phyloP scores from a whole-genome alignment of 2,888 invertebrate genomes.

The Troglohyphantes excavatus region DNA sequence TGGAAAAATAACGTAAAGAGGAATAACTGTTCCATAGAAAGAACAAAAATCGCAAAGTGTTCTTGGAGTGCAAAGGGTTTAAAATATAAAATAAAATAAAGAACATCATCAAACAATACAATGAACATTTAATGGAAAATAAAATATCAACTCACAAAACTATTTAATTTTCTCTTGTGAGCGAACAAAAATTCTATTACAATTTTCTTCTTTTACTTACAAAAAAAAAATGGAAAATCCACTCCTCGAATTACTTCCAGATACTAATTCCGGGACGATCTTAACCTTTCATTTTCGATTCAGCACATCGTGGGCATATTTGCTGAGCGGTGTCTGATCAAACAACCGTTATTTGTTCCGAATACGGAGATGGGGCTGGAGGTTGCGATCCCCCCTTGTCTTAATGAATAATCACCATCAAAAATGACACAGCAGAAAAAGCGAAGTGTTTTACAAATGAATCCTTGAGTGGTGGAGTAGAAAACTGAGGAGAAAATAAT shows the following conservation, averaged over 20 bases:
- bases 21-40: too few species aligned
- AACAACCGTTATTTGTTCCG: conserved; percentile 28
- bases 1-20: too few species aligned
- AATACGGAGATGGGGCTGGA: conserved; percentile 14
- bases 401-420: background rate
- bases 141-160: background rate
- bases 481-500: background rate
- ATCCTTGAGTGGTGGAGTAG: conserved; percentile 24
- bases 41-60: too few species aligned
- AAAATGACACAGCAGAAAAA: conserved; percentile 29
- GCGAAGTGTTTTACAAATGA: conserved; percentile 46
- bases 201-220: background rate
- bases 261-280: conserved; percentile 21
- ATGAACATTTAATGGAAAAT: too few species aligned
- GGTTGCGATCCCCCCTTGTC: background rate
- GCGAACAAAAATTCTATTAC: background rate
- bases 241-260: conserved; percentile 14
- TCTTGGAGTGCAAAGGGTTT: too few species aligned
- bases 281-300: conserved; percentile 23
- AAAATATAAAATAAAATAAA: too few species aligned
- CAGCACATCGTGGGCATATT: conserved; percentile 47
- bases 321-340: conserved; percentile 38
- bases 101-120: too few species aligned
- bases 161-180: background rate
- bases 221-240: background rate